A percentile compares a stretch with the other conserved stretches of the same genome.
Evolutionary conservation across 1,140 invertebrate species (phyloP).

Genomic region (Drusus annulatus): DNA sequence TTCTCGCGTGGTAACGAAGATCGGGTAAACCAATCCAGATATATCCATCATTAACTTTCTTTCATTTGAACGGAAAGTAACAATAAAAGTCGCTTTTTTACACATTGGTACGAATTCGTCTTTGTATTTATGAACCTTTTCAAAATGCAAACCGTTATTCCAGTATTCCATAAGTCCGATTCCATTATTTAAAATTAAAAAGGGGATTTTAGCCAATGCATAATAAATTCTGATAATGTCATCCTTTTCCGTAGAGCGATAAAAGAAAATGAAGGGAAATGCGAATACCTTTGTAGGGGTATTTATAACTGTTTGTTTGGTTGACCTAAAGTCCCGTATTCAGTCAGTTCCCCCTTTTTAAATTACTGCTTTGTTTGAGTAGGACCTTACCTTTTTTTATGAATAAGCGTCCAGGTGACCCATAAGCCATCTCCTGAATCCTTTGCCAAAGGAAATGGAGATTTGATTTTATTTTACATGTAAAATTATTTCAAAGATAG

Average conservation of each 20-base stretch:
- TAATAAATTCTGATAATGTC: slow-evolving; percentile 27
- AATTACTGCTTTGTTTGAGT: slow-evolving; percentile 56
- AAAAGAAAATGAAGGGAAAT: neutral
- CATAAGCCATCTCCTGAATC: slow-evolving; percentile 43
- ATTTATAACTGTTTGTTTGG: slow-evolving; percentile 58
- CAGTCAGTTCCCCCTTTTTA: slow-evolving; percentile 49
- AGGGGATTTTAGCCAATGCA: slow-evolving; percentile 4
- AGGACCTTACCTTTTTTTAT: slow-evolving; percentile 53
- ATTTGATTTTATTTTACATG: slow-evolving; percentile 53
- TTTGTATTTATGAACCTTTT: no score
- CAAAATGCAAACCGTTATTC: no score
- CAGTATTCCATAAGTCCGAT: no score
- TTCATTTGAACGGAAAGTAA: no score
- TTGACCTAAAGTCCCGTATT: slow-evolving; percentile 56
- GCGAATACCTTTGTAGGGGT: slow-evolving; percentile 19
- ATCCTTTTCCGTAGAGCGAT: slow-evolving; percentile 6
- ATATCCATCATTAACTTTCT: no score
- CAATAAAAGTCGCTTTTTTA: no score
- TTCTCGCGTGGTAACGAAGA: no score
- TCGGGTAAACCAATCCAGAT: no score
- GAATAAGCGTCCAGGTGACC: slow-evolving; percentile 52
- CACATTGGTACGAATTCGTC: no score
- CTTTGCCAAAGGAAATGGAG: slow-evolving; percentile 38
- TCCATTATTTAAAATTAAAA: neutral
- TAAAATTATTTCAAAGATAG: slow-evolving; percentile 54